Evolutionary conservation across 2,797 vertebrate genomes (phyloP).

Genomic region (Coracias cyanogaster): DNA sequence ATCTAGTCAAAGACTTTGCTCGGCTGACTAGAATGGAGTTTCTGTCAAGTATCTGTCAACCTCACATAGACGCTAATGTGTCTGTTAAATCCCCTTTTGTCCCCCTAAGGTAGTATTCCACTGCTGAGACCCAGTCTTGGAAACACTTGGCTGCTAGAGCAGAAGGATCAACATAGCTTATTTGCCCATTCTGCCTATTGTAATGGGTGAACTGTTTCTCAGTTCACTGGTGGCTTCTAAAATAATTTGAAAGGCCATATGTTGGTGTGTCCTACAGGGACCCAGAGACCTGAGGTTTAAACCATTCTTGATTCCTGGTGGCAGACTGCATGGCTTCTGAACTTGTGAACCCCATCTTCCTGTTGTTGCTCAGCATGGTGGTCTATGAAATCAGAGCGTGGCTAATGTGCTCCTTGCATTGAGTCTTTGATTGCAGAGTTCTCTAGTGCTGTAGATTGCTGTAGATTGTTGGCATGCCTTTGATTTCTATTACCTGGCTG

Average conservation of each 20-base stretch:
- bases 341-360: not conserved
- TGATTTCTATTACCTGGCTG: not conserved
- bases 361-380: not conserved
- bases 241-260: not conserved
- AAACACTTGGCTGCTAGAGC: not conserved
- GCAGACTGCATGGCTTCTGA: not conserved
- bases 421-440: not conserved
- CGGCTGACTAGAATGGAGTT: not conserved
- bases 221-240: not conserved
- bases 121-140: not conserved
- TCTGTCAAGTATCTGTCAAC: not conserved
- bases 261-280: not conserved
- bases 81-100: not conserved
- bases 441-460: not conserved
- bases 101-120: fast-evolving
- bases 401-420: not conserved
- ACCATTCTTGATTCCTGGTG: not conserved
- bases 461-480: not conserved
- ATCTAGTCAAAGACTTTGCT: not conserved
- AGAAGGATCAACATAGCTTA: not conserved
- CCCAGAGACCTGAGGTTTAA: not conserved
- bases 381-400: not conserved
- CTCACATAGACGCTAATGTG: not conserved
- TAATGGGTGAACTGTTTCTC: not conserved
- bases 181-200: not conserved